Evolutionary conservation across 2,888 invertebrate genomes (phyloP), one percentile per base, ranked within the genome.

Genomic region (Campoletis raptor): DNA sequence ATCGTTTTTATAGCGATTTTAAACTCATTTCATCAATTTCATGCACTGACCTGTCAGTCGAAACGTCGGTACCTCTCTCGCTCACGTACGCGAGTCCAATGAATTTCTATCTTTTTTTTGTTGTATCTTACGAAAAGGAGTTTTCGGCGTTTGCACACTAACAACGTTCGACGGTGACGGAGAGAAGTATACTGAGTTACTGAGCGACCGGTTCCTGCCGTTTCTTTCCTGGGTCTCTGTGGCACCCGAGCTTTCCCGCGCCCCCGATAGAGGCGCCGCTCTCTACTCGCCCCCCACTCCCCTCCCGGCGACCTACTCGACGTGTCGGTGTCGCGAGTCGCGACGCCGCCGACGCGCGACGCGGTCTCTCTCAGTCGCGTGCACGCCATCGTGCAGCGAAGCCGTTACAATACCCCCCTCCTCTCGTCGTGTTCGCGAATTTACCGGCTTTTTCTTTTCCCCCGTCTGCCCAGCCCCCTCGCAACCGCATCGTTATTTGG

Each of bases 41-140:
- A 52, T 85, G 82, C 90, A 92, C 92, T 92, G 91, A 92, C 92
- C 92, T 92, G 92, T 90, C 91, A 91, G 89, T 90, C 89, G 70
- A 52, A 81, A 77, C 72, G 42, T 79, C 57, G 24, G 24, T 80
- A 37, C 4, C 30, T 69, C 57, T 79, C 54, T 57, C 69, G 40
- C 66, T 48, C 77, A 77, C 78, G 73, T 66, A 54, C 66, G 40
- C 52, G 42, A 52, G 61, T 54, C 9, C 66, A 61, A 30, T 30
- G 61, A 61, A 61, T 54, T 15, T 40, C 42, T 48, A 12, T 70
- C 37, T n/a, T 4, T 67, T 10, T 67, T 40, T 67, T 64, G n/a
- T 24, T 24, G 15, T 54, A 40, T 57, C 40, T 30, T 37, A 73
- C 64, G 61, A 67, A 72, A 45, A 24, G 30, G 21, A 45, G 37